These are phyloP conservation scores for Laspeyria flexula DNA, from an alignment of 2,888 invertebrate species.

Conservation along the genomic window DNA sequence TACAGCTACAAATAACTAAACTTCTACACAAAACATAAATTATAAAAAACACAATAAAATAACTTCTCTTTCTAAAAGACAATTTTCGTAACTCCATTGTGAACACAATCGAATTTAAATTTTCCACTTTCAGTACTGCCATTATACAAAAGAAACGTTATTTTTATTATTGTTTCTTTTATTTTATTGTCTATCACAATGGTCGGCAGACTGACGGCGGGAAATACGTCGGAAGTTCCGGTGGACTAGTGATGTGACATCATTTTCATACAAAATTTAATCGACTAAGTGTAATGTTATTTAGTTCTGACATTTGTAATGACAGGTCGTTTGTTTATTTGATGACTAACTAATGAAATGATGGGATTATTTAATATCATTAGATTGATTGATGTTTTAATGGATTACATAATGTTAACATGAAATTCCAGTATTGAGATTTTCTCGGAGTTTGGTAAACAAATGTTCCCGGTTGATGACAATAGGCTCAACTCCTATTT, in stretches of 20 bases:
- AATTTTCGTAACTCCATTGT: conserved; percentile 55
- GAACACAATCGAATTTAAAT: conserved; percentile 66
- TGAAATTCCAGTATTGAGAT: too few species aligned
- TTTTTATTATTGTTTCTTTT: conserved; percentile 72
- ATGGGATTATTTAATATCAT: too few species aligned
- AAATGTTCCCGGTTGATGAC: too few species aligned
- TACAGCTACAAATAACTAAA: too few species aligned
- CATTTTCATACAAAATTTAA: background rate
- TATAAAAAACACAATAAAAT: conserved; percentile 9
- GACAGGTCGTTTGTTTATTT: background rate
- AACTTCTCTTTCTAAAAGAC: conserved; percentile 47
- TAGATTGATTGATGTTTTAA: too few species aligned
- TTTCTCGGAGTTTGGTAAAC: too few species aligned
- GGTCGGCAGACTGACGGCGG: conserved; percentile 39
- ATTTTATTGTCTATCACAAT: conserved; percentile 62
- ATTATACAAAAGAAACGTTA: conserved; percentile 58
- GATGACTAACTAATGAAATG: background rate
- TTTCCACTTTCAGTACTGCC: conserved; percentile 46
- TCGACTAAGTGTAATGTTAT: background rate
- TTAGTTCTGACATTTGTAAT: background rate
- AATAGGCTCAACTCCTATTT: too few species aligned
- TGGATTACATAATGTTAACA: too few species aligned
- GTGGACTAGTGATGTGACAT: conserved; percentile 27
- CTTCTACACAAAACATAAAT: conserved; percentile 9
- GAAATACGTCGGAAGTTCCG: conserved; percentile 36